Evolutionary conservation across 92 coral and sea anemone genomes (phyloP), one percentile per base, ranked within the genome.

Genomic region (Ricordea florida): DNA sequence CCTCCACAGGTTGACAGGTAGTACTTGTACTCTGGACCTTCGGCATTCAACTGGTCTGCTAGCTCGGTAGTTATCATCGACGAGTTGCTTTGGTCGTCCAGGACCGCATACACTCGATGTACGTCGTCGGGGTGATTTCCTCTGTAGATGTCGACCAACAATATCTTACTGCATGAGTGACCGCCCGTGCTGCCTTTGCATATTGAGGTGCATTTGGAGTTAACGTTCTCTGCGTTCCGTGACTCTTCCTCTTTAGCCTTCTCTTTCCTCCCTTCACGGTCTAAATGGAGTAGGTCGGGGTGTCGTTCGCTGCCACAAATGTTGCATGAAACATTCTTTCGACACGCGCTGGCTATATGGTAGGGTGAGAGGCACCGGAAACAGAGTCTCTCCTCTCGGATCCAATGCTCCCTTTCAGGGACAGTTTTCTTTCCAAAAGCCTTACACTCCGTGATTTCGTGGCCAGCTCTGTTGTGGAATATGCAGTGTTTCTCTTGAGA

Each of bases 71-170:
- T 70, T 16, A 78, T 62, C 37, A 85, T 52, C 25, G 85, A 85
- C 9, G 76, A 66, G 28, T 77, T 77, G 46, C 84, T 77, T 27
- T 77, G 84, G 55, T 77, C 74, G 41, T 74, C 81, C 20, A 74
- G 17, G 23, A 60, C 21, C 8, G 81, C 73, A 46, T 74, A 74
- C 25, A 21, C 62, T 4, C 63, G 47, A 17, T 62, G 59, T 15
- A 4, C 14, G 5, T 36, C 23, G 24, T 48, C 32, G 5, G 62
- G 74, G n/a, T 33, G 41, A 20, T 62, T 33, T 4, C 44, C 25
- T 1, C 7, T 8, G n/a, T 16, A 48, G 9, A 62, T 73, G 17
- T 62, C 74, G 2, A 75, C 73, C 9, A 75, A 32, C 20, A 75
- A 25, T 0, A 75, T 62, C 26, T 62, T 76, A 49, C 82, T 49